Percentiles rank a stretch among this genome's conserved stretches.
These are phyloP conservation scores for Marasmarcha lunaedactyla DNA, from an alignment of 2,888 invertebrate species.

Conservation along the genomic window DNA sequence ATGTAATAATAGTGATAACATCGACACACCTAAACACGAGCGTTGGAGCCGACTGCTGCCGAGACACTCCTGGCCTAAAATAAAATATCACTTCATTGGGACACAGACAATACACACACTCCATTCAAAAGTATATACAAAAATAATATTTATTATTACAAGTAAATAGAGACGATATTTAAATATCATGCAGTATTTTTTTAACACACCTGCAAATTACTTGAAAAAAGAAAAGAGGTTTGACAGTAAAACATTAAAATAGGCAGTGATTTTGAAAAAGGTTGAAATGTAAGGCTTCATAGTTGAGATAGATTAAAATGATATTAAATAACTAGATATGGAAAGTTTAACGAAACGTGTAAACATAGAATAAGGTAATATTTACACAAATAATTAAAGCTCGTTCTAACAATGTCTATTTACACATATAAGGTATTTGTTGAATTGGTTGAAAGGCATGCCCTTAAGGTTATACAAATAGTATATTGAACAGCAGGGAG, in stretches of 20 bases:
- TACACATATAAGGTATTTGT: too few relatives aligned
- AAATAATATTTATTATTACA: constrained; percentile 7
- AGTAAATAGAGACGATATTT: constrained; percentile 1
- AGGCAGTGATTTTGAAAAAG: too few relatives aligned
- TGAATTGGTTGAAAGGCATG: constrained; percentile 24
- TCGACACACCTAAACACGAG: constrained; percentile 72
- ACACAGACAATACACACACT: constrained; percentile 34
- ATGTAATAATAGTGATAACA: constrained; percentile 51
- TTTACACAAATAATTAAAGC: too few relatives aligned
- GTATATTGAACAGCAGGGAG: constrained; percentile 25
- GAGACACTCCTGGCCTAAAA: constrained; percentile 71
- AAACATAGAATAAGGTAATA: too few relatives aligned
- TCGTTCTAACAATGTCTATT: too few relatives aligned
- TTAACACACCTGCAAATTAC: not conserved
- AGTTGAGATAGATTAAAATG: too few relatives aligned
- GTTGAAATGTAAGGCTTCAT: too few relatives aligned
- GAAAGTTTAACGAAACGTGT: too few relatives aligned
- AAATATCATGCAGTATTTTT: not conserved
- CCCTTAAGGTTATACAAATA: constrained; percentile 30
- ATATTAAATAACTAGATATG: too few relatives aligned
- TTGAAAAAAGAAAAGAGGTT: too few relatives aligned
- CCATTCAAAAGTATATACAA: constrained; percentile 21
- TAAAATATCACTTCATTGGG: constrained; percentile 61
- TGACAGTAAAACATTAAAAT: too few relatives aligned
- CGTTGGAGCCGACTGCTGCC: constrained; percentile 69